Conservation (phyloP, 2,888 invertebrate species). For the Drosophila mulleri region DNA sequence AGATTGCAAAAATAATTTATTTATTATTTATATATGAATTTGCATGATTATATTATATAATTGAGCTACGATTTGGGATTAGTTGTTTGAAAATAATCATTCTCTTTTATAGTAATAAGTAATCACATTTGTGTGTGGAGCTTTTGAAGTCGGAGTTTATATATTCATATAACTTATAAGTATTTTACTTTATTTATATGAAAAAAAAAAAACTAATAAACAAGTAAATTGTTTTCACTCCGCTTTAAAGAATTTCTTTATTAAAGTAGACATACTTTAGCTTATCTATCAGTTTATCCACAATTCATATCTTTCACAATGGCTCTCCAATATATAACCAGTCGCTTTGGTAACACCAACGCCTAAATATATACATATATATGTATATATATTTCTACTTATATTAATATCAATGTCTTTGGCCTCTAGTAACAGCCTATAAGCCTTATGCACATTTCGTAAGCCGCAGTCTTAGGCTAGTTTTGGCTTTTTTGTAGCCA, state of each 20-base stretch:
- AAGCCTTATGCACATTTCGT: neutral
- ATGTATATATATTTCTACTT: too few species aligned
- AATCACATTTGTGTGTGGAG: too few species aligned
- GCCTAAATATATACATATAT: neutral
- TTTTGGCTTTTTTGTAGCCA: conserved; percentile 34
- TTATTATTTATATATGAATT: neutral
- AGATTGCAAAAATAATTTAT: neutral
- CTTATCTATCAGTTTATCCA: neutral
- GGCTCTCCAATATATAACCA: neutral
- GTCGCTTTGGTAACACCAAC: too few species aligned
- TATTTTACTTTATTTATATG: too few species aligned
- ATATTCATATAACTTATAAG: too few species aligned
- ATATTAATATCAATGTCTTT: neutral
- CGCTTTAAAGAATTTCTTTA: too few species aligned
- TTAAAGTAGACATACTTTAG: too few species aligned
- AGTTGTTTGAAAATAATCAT: too few species aligned
- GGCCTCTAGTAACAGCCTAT: neutral
- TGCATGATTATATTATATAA: neutral
- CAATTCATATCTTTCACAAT: neutral
- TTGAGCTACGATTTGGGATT: neutral
- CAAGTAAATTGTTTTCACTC: too few species aligned
- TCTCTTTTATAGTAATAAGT: too few species aligned
- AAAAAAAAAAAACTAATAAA: too few species aligned
- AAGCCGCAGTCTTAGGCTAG: conserved; percentile 34
- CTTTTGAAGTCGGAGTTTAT: too few species aligned